Conservation (phyloP, 2,113 vertebrate genomes). For the Bubo bubo region DNA sequence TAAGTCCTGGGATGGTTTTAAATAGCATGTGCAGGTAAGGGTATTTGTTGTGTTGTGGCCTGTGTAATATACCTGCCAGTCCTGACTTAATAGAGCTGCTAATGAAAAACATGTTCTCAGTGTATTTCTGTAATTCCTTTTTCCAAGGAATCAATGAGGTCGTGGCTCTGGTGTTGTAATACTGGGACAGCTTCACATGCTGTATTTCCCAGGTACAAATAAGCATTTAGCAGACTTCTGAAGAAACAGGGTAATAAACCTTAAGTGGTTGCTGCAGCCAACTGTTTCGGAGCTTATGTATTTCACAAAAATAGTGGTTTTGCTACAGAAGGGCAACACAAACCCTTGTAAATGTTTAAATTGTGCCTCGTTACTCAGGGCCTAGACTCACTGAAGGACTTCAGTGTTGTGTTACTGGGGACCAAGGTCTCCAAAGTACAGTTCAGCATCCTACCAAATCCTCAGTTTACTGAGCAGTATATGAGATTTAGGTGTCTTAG, state of each 20-base stretch:
- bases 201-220: not conserved
- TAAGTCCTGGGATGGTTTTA: not conserved
- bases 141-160: not conserved
- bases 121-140: not conserved
- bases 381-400: not conserved
- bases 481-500: not conserved
- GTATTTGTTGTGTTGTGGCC: not conserved
- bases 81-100: not conserved
- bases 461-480: not conserved
- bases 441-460: not conserved
- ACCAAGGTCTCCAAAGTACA: not conserved
- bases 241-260: not conserved
- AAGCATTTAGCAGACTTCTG: not conserved
- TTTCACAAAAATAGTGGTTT: not conserved
- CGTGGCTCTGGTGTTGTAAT: not conserved
- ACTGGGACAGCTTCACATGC: not conserved
- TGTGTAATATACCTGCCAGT: not conserved
- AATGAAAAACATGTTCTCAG: not conserved
- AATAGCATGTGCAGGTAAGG: not conserved
- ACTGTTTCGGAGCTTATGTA: not conserved
- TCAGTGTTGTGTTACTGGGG: not conserved
- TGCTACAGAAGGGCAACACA: not conserved
- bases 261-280: not conserved
- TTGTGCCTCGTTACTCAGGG: not conserved
- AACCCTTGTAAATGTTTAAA: not conserved